Conservation (phyloP, 1,140 invertebrate species). For the Calephelis nemesis region DNA sequence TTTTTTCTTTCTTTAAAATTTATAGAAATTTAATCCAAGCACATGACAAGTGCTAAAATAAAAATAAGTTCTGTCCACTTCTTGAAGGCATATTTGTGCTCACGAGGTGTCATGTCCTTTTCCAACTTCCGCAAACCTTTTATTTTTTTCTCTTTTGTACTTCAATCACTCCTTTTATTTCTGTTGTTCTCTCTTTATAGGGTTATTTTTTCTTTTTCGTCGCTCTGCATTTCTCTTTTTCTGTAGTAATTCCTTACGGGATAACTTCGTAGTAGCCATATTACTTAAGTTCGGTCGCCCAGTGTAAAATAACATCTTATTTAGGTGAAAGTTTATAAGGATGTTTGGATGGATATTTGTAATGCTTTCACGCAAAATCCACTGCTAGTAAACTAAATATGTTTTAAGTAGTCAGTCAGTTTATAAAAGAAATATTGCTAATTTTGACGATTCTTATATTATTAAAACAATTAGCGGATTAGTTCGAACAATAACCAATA, state of each 20-base stretch:
- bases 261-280: constrained; percentile 30
- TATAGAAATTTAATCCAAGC: neutral
- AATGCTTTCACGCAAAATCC: no score
- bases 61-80: constrained; percentile 17
- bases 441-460: no score
- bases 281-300: no score
- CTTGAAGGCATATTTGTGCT: constrained; percentile 20
- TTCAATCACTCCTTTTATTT: constrained; percentile 39
- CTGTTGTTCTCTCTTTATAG: constrained; percentile 39
- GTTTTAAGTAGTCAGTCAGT: no score
- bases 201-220: constrained; percentile 39
- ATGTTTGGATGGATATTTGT: no score
- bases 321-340: no score
- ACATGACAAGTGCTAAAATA: neutral
- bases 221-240: constrained; percentile 39
- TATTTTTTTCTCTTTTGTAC: constrained; percentile 36
- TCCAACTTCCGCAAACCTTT: constrained; percentile 37
- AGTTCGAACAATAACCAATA: no score
- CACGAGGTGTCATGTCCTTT: constrained; percentile 36
- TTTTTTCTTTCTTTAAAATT: no score
- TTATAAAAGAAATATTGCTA: no score
- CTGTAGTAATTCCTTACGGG: constrained; percentile 32
- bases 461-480: no score
- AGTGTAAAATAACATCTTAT: no score
- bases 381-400: no score